Conservation (phyloP, 2,888 invertebrate species). For the Melangyna quadrimaculata region DNA sequence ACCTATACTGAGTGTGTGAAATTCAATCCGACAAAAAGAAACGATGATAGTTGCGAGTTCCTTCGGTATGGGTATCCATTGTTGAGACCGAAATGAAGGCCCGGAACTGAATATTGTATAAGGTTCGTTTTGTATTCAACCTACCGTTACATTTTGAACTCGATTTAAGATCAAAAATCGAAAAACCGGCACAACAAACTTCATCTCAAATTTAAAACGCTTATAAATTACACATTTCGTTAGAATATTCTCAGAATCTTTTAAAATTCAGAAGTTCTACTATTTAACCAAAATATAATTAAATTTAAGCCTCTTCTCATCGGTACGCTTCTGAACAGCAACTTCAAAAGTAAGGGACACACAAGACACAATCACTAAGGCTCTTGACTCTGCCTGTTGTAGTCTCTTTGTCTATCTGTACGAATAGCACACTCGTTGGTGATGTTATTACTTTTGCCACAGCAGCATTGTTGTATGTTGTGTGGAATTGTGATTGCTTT, state of each 20-base stretch:
- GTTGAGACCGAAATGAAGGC: not conserved
- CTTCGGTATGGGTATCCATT: not conserved
- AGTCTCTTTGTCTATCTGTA: not conserved
- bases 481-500: slow-evolving; percentile 51
- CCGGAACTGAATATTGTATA: not conserved
- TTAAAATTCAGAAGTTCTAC: too few relatives aligned
- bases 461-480: slow-evolving; percentile 32
- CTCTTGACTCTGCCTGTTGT: slow-evolving; percentile 49
- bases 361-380: slow-evolving; percentile 32
- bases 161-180: too few relatives aligned
- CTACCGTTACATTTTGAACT: too few relatives aligned
- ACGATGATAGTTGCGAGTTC: slow-evolving; percentile 37
- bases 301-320: not conserved
- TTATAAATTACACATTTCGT: too few relatives aligned
- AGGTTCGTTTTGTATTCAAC: not conserved
- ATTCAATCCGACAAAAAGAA: slow-evolving; percentile 52
- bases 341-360: not conserved
- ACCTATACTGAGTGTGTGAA: slow-evolving; percentile 51
- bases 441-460: slow-evolving; percentile 55
- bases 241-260: too few relatives aligned
- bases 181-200: too few relatives aligned
- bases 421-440: slow-evolving; percentile 30
- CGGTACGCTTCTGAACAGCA: not conserved
- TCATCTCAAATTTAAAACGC: too few relatives aligned
- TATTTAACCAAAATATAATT: not conserved